Evolutionary conservation across 2,888 invertebrate species (phyloP).

Genomic region (Ectemnius lituratus): DNA sequence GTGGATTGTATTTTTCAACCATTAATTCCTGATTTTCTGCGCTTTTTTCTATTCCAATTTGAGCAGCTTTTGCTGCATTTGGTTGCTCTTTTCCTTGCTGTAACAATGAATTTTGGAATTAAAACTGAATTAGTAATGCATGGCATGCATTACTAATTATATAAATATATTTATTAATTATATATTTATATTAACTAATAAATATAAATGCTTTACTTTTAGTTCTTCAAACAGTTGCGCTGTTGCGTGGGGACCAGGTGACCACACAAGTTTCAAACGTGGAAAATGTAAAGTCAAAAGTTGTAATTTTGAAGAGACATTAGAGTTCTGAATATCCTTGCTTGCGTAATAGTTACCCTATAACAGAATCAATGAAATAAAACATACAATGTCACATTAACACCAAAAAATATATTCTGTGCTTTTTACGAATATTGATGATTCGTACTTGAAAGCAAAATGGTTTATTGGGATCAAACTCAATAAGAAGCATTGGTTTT

Average conservation of each 20-base stretch:
- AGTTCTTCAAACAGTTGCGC: conserved; percentile 97
- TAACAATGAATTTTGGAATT: conserved; percentile 36
- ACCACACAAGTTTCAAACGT: conserved; percentile 95
- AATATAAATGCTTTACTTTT: conserved; percentile 81
- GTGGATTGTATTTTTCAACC: conserved; percentile 84
- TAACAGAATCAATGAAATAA: conserved; percentile 53
- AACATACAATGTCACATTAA: neutral
- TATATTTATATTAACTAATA: too few relatives aligned
- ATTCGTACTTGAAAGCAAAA: conserved; percentile 88
- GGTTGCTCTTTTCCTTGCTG: conserved; percentile 91
- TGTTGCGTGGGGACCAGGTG: conserved; percentile 96
- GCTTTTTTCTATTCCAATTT: conserved; percentile 84
- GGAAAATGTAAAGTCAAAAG: conserved; percentile 98
- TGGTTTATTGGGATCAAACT: conserved; percentile 96
- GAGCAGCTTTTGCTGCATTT: conserved; percentile 84
- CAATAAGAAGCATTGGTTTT: conserved; percentile 94
- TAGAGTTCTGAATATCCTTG: conserved; percentile 86
- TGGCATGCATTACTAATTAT: too few relatives aligned
- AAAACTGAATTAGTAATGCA: neutral
- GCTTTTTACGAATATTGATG: neutral
- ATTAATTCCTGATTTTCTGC: conserved; percentile 77
- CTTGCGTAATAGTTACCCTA: conserved; percentile 90
- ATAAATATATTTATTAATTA: too few relatives aligned
- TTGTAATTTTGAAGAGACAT: conserved; percentile 92
- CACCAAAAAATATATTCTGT: neutral